phyloP scores from a whole-genome alignment of 2,113 vertebrate species.

The Eubucco bourcierii region DNA sequence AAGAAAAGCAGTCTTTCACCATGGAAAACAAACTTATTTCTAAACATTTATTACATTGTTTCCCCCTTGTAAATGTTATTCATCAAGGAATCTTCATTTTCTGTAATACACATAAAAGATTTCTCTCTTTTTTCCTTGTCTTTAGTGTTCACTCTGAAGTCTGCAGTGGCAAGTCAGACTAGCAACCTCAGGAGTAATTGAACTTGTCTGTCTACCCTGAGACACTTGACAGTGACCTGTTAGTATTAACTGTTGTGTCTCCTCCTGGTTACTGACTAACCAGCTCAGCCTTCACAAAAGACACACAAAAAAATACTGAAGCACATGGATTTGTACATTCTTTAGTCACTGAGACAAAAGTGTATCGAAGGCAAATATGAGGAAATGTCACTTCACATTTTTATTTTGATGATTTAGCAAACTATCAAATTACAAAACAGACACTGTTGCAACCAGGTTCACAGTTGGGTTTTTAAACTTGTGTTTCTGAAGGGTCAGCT shows the following conservation, averaged over 20 bases:
- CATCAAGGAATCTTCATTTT: background rate
- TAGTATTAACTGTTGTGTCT: background rate
- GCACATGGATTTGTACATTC: background rate
- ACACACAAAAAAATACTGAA: background rate
- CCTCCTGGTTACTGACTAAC: background rate
- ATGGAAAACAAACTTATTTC: background rate
- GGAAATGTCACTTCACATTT: background rate
- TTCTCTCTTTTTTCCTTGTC: background rate
- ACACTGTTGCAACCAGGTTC: background rate
- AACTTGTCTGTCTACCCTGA: constrained; percentile 4
- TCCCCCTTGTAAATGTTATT: background rate
- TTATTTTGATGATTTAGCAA: background rate
- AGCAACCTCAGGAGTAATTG: constrained; percentile 5
- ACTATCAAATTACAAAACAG: background rate
- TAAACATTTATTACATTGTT: background rate
- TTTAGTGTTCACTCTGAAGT: background rate
- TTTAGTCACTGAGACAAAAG: background rate
- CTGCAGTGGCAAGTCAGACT: background rate
- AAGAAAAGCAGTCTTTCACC: background rate
- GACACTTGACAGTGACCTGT: background rate
- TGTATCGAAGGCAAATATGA: background rate
- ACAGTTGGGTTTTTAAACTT: background rate
- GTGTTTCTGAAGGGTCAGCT: background rate
- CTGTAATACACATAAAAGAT: background rate
- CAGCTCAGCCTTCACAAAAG: background rate